These are phyloP conservation scores for Nannoperca obscura DNA, from an alignment of 2,797 vertebrate species.

Conservation along the genomic window DNA sequence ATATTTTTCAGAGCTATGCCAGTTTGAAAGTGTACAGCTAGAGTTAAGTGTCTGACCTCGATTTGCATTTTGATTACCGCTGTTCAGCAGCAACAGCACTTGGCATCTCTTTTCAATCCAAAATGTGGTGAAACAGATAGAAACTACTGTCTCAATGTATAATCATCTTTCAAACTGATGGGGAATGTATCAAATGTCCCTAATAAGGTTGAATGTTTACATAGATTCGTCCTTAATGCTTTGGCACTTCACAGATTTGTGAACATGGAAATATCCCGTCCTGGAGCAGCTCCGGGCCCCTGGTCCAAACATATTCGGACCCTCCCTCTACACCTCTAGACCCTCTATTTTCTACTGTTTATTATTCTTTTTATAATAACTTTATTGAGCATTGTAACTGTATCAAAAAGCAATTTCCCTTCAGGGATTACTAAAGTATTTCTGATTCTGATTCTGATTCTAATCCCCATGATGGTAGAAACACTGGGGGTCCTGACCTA, in stretches of 20 bases:
- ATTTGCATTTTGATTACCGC: constrained; percentile 58
- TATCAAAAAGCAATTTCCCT: too few species aligned
- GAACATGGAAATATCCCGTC: constrained; percentile 18
- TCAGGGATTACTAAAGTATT: too few species aligned
- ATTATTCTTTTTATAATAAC: too few species aligned
- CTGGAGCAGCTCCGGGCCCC: too few species aligned
- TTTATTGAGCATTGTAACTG: too few species aligned
- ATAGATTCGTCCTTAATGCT: background rate
- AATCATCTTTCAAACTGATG: background rate
- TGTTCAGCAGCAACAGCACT: constrained; percentile 13
- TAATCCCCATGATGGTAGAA: constrained; percentile 32
- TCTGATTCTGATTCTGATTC: too few species aligned
- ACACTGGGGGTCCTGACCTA: constrained; percentile 44
- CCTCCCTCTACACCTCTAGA: too few species aligned
- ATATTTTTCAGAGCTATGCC: background rate
- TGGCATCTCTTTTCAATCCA: background rate
- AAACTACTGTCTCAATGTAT: background rate
- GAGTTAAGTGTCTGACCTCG: constrained; percentile 37
- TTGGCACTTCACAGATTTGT: constrained; percentile 12
- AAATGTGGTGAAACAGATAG: constrained; percentile 2
- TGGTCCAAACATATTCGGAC: too few species aligned
- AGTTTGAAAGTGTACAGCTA: constrained; percentile 9
- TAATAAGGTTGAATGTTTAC: background rate
- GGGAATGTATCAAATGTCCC: background rate
- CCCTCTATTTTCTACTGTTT: too few species aligned